Conservation (phyloP, 2,797 vertebrate species). For the Mormyrus hasselquistii region DNA sequence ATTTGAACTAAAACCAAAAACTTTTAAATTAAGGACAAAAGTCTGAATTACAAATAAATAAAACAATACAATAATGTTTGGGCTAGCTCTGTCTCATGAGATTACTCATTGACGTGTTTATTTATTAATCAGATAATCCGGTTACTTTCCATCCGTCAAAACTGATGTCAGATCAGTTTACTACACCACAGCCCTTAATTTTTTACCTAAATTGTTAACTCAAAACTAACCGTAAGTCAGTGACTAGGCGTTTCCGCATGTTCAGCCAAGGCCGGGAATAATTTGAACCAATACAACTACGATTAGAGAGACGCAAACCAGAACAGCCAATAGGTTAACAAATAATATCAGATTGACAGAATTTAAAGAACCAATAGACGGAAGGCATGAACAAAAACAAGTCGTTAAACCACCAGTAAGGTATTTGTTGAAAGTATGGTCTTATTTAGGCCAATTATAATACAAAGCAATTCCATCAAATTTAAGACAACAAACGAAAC, state of each 20-base stretch:
- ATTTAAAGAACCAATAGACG: neutral
- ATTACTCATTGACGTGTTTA: neutral
- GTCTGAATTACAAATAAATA: neutral
- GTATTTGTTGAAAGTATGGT: neutral
- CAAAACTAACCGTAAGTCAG: neutral
- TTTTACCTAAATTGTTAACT: neutral
- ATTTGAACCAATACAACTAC: neutral
- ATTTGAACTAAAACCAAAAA: neutral
- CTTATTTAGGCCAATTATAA: neutral
- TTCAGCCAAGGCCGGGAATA: neutral
- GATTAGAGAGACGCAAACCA: neutral
- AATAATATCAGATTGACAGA: neutral
- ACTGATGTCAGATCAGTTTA: neutral
- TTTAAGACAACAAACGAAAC: neutral
- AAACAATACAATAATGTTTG: neutral
- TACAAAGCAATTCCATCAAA: neutral
- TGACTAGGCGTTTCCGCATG: neutral
- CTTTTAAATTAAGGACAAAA: neutral
- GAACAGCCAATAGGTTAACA: neutral
- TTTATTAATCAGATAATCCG: neutral
- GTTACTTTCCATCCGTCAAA: neutral
- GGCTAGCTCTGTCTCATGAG: neutral
- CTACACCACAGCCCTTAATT: neutral
- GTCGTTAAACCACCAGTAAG: neutral
- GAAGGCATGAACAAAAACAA: slow-evolving; percentile 3